Conservation (phyloP, 2,113 vertebrate species). For the Ophiodon elongatus region DNA sequence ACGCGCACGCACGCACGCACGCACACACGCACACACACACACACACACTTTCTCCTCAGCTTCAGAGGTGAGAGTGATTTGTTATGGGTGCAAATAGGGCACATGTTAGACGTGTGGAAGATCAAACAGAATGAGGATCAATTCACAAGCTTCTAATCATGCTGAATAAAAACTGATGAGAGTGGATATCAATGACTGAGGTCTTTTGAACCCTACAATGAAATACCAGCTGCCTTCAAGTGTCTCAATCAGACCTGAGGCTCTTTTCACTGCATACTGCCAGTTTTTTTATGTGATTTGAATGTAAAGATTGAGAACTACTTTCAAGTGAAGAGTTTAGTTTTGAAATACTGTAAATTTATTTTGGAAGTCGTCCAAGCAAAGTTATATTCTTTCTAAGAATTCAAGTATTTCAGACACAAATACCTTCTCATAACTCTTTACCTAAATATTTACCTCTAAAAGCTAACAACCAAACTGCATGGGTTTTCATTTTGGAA, state of each 20-base stretch:
- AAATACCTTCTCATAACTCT: not conserved
- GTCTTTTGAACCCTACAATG: conserved; percentile 31
- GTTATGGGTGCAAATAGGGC: conserved; percentile 29
- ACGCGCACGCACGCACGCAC: not conserved
- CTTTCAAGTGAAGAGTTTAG: not conserved
- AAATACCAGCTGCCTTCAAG: conserved; percentile 21
- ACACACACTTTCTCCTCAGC: not conserved
- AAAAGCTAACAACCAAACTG: not conserved
- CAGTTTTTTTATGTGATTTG: not conserved
- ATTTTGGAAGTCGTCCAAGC: not conserved
- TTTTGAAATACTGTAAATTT: not conserved
- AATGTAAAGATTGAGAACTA: conserved; percentile 5
- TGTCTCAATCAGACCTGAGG: conserved; percentile 10
- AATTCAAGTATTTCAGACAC: not conserved
- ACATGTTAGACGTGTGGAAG: conserved; percentile 7
- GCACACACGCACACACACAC: not conserved
- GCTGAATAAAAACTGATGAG: conserved; percentile 8
- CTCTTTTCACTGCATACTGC: not conserved
- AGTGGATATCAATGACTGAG: conserved; percentile 19
- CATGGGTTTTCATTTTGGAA: not conserved
- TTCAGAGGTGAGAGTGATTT: conserved; percentile 31
- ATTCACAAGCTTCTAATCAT: conserved; percentile 32
- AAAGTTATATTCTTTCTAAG: not conserved
- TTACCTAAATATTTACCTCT: not conserved
- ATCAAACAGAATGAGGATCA: conserved; percentile 50